Conservation (phyloP, 2,888 invertebrate species). For the Arrhopalites spinosus region DNA sequence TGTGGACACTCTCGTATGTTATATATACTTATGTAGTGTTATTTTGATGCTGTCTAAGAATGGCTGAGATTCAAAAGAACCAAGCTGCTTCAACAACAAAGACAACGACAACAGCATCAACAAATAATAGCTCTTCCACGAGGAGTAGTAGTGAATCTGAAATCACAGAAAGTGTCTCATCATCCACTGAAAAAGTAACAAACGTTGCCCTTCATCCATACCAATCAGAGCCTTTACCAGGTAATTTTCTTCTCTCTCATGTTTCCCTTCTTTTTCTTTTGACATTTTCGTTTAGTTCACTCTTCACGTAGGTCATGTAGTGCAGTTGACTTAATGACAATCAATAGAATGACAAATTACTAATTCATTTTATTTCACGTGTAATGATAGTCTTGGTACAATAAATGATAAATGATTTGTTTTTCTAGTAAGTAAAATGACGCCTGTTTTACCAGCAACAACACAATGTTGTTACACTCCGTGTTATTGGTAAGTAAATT, state of each 20-base stretch:
- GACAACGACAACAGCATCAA: background rate
- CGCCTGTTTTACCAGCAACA: constrained; percentile 54
- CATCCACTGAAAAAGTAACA: constrained; percentile 22
- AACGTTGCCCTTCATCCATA: constrained; percentile 22
- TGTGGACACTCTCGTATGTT: background rate
- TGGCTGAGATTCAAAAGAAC: constrained; percentile 34
- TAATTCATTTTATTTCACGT: no score
- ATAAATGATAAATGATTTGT: no score
- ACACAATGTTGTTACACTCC: constrained; percentile 56
- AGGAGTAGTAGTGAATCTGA: constrained; percentile 42
- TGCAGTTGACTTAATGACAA: no score
- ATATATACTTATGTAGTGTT: background rate
- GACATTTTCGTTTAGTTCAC: no score
- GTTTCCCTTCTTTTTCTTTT: no score
- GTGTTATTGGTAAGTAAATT: constrained; percentile 57
- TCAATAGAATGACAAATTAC: no score
- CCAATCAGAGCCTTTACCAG: constrained; percentile 32
- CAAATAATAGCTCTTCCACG: constrained; percentile 34
- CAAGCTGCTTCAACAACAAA: constrained; percentile 25
- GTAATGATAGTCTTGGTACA: no score
- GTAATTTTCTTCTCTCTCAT: no score
- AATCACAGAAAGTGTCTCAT: constrained; percentile 43
- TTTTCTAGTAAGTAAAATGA: no score
- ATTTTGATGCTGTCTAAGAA: background rate
- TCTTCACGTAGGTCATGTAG: no score